Evolutionary conservation across 1,140 invertebrate genomes (phyloP), one percentile per base, ranked within the genome.

Genomic region (Lepidotrigona ventralis): DNA sequence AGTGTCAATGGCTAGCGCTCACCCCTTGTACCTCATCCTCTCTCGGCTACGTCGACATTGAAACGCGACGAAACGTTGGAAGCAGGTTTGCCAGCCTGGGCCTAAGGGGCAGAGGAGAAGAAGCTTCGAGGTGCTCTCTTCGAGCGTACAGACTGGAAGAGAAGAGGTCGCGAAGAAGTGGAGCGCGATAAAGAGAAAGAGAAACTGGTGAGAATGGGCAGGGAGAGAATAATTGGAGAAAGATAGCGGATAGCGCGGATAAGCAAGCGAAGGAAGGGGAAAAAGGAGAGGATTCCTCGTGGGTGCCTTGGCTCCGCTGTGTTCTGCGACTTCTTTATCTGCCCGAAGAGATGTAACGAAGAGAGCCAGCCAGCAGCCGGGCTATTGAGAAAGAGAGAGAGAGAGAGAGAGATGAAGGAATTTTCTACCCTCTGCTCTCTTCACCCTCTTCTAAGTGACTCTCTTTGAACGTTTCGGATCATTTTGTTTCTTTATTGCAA

Each of bases 41-140:
- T n/a, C 33, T 33, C 77, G 60, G 33, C 2, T 33, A 33, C 2
- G 26, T 33, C 75, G 68, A 85, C 86, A 85, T 87, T 85, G 87
- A 85, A 70, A 83, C 58, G 79, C 73, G 78, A 74, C 72, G 77
- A 76, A 77, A 83, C 76, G 79, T 87, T 87, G 74, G 80, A 76
- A 85, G 83, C 72, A 66, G 77, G 72, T 83, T 71, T 69, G 68
- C n/a, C n/a, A n/a, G n/a, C 9, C 60, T 51, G 71, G 56, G 39
- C 39, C 39, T 46, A 46, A 46, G 21, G n/a, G n/a, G n/a, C n/a
- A 33, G 17, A 60, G 19, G 14, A 29, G 29, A 54, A 5, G 12
- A 15, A 8, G 11, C 6, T 17, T 11, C 5, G 70, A 72, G 39
- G 39, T 8, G 39, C 33, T 33, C n/a, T 33, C 33, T 33, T 33